Base-by-base conservation (phyloP, 2,888 invertebrate genomes). In the Zele albiditarsus region DNA sequence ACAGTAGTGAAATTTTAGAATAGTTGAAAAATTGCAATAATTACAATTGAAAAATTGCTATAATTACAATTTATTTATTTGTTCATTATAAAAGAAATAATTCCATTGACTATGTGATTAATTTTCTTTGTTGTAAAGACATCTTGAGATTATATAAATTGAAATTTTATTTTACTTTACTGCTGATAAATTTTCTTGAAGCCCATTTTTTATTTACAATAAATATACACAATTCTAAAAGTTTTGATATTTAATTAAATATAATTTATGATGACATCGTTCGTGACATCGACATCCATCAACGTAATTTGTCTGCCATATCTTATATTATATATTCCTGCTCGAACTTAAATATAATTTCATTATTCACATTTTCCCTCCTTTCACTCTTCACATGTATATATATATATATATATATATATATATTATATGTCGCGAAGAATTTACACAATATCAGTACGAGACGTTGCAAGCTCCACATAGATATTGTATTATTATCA, bases 361-460 rank as follows among this genome's bases (percentile, higher is more conserved):
- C n/a, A 68, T 68, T 57, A 68, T 58, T 53, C 31, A 14, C 28
- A 60, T 68, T 68, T 62, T 58, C 53, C 28, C 31, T 8, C 49
- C 68, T 69, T 46, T 42, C 38, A 27, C 28, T 65, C 62, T 60
- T 42, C 38, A 27, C 60, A 60, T 46, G 46, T 46, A 46, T n/a
- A 33, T 33, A 33, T 33, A 33, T 42, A 42, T 42, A 42, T 42
- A 42, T 12, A 42, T 12, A 42, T 42, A 10, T n/a, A n/a, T n/a
- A n/a, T n/a, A 38, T 42, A 20, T 72, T 67, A n/a, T 60, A 27
- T 28, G 28, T 31, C 53, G 65, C 65, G 38, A 57, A 57, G 49
- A 70, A 70, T 74, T 70, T 74, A 65, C 74, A 74, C 70, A 74
- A 74, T 70, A 70, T 57, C 65, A n/a, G 65, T 58, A n/a, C 25